Evolutionary conservation across 2,888 invertebrate species (phyloP), one percentile per base, ranked within the genome.

Genomic region (Folsomia manolachei): DNA sequence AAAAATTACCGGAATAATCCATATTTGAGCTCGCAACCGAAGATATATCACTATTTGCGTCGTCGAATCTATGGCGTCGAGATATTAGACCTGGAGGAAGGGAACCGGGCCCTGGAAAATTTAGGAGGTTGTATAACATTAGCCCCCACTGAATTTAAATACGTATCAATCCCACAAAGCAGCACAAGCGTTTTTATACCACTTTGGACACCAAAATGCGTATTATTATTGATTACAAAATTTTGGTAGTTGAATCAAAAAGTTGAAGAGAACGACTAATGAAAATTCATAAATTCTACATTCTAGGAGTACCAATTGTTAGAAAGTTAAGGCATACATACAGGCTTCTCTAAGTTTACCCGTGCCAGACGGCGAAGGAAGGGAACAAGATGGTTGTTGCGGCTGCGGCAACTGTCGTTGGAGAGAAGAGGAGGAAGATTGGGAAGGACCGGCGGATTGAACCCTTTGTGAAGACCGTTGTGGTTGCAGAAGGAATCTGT

Each of bases 1-100:
- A n/a, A n/a, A n/a, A 27, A 65, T 73, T 75, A 83, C 83, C 83
- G 68, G 81, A 81, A 70, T 82, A 83, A 71, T 82, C 82, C 78
- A 82, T 90, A 88, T 92, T 92, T 82, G 91, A 93, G 85, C 90
- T 91, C 82, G 90, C 90, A 77, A 91, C 91, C 82, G 91, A 91
- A 83, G 91, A 91, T 82, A 92, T 91, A 86, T 94, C 93, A 84
- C 93, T 93, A 82, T 7, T 21, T 4, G 90, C 90, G 83, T 91
- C 91, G 83, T 91, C 91, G 82, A 89, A 90, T 81, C 87, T 86
- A 63, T 75, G 73, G 72, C 88, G 84, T 86, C 89, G 91, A 83
- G 90, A 90, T 89, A 89, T 91, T 84, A 88, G 88, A 83, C 90
- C 92, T 81, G 91, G 91, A 82, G 89, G 90, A 80, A 92, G 85